Evolutionary conservation across 2,888 invertebrate genomes (phyloP), one percentile per base, ranked within the genome.

Genomic region (Hylaea fasciaria): DNA sequence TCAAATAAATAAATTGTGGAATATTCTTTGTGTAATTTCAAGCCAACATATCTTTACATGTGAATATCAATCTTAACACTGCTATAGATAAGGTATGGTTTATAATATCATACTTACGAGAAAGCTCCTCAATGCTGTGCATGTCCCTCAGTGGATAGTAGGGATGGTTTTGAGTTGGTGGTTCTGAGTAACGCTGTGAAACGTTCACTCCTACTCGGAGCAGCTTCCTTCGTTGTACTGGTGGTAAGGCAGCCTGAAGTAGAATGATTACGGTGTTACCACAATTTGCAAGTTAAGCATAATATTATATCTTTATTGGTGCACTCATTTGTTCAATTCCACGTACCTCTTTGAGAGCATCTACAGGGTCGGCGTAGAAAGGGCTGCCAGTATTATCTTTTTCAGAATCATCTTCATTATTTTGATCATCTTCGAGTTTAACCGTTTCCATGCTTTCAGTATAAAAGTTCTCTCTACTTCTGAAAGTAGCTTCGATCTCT

Each of bases 281-380:
- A 28, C 28, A 28, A 7, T 7, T 32, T 32, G 32, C 1, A 32
- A 32, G 10, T 32, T 2, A n/a, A 28, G 3, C 28, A 9, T 8
- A 9, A 9, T 32, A 7, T 32, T 32, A 7, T 32, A 7, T 32
- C 9, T 32, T 10, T 32, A 32, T 32, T 32, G 3, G 22, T 32
- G 32, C 5, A 7, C 32, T 9, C 3, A 2, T 22, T 22, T 10
- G 32, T 32, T 32, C 32, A 1, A 9, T 7, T 32, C 9, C 7
- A 7, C 55, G 73, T 78, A 93, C 92, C 79, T 94, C 94, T 77
- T 94, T 94, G 57, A 97, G 92, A 28, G 97, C 95, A 87, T 97
- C 97, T 11, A 97, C 97, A 29, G 97, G 97, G 85, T 97, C 97
- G 1, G 97, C 97, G 80, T 97, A 97, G 78, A 97, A 97, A 0